Base-by-base conservation (phyloP, 2,888 invertebrate species). In the Dromius quadrimaculatus region DNA sequence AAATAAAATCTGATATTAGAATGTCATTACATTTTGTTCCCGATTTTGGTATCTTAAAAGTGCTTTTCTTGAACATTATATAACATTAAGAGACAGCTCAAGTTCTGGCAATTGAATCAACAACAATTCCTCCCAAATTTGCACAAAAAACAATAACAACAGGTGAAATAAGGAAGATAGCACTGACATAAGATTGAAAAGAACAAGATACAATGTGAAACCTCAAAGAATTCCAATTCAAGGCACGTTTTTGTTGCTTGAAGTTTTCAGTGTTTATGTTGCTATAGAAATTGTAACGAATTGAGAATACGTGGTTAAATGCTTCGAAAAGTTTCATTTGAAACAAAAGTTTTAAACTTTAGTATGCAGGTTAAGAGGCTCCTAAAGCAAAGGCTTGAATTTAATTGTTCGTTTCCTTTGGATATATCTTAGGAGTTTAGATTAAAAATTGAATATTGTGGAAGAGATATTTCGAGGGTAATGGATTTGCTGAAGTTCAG, bases 291-390 rank as follows among this genome's bases (percentile, higher is more conserved):
- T 22, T 41, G 62, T 23, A 62, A 62, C 62, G 62, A 62, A 62
- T 62, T 62, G 62, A 17, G 19, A 63, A 63, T 45, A 43, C 63
- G 63, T 63, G 45, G 17, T 2, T 6, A 13, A 43, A 63, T 28
- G 43, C 63, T 63, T 45, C 45, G 43, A 45, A 22, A 63, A 43
- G 23, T 63, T 63, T 63, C 45, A 63, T 63, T 63, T 63, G 23
- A 43, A 45, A 63, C 63, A 63, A 63, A 63, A 63, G 43, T 63
- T 63, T 45, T n/a, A 63, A 45, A 28, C 45, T 28, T 63, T 22
- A 8, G 13, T 63, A 28, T 5, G 63, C 15, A 28, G 63, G 8
- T 45, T 28, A 45, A 23, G 23, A n/a, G 8, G 3, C 11, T 11
- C 2, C 32, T 17, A 28, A 63, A 23, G 63, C 28, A 15, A 8